Percentiles rank a stretch among this genome's conserved stretches.
Conservation (phyloP, 2,113 vertebrate genomes). For the Bathybates hornii region DNA sequence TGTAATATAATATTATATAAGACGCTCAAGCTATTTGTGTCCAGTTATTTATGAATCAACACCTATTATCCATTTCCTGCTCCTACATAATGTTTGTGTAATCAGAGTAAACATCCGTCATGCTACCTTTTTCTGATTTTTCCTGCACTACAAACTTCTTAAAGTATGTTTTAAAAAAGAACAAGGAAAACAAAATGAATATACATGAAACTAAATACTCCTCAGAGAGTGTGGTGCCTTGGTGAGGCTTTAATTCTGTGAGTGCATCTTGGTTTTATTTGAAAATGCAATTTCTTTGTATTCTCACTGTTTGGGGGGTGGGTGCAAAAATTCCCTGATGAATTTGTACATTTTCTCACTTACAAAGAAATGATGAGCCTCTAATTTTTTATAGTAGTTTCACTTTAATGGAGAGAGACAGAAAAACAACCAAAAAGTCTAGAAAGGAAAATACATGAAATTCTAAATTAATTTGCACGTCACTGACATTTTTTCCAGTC, state of each 20-base stretch:
- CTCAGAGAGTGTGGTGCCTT: background rate
- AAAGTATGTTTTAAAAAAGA: background rate
- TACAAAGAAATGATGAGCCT: background rate
- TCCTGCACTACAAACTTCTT: background rate
- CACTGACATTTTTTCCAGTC: background rate
- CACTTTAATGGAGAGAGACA: background rate
- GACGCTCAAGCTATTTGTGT: background rate
- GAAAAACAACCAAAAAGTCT: background rate
- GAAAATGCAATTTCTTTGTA: background rate
- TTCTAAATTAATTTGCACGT: background rate
- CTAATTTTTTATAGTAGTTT: rapidly evolving
- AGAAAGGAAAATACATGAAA: background rate
- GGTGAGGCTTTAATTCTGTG: background rate
- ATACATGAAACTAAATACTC: background rate
- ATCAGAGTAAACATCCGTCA: background rate
- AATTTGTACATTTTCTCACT: background rate
- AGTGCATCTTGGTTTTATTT: background rate
- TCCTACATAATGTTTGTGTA: background rate
- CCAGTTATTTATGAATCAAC: background rate
- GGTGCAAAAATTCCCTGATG: background rate
- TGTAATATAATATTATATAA: background rate
- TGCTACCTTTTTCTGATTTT: background rate
- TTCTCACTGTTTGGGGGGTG: background rate
- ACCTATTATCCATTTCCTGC: background rate
- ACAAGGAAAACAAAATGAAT: background rate